Evolutionary conservation across 2,113 vertebrate species (phyloP).

Genomic region (Perccottus glenii): DNA sequence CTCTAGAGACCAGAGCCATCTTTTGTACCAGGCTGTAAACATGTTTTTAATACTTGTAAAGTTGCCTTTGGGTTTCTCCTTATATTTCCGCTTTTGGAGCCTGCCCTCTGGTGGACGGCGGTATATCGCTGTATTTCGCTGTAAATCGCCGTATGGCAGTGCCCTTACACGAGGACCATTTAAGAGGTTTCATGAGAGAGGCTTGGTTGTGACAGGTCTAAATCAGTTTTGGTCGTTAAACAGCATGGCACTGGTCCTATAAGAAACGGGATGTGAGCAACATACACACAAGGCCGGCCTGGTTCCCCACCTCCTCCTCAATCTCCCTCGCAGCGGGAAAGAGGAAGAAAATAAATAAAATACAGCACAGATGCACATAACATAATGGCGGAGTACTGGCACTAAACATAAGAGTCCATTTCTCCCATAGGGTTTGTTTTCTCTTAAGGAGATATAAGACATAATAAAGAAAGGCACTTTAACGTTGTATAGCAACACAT

Average conservation of each 20-base stretch:
- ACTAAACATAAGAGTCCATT: slow-evolving; percentile 25
- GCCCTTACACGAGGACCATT: no score
- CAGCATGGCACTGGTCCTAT: background rate
- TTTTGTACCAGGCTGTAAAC: no score
- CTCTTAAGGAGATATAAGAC: slow-evolving; percentile 6
- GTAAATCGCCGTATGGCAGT: no score
- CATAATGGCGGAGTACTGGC: slow-evolving; percentile 7
- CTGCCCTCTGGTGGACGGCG: no score
- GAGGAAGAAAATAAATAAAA: slow-evolving; percentile 5
- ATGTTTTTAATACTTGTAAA: no score
- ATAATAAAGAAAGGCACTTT: background rate
- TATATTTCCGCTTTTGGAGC: no score
- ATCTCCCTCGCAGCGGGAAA: slow-evolving; percentile 48
- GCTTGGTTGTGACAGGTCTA: slow-evolving; percentile 10
- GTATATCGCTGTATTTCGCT: no score
- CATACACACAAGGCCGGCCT: slow-evolving; percentile 4
- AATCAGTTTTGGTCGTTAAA: slow-evolving; percentile 24
- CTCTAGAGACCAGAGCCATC: no score
- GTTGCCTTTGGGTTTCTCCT: no score
- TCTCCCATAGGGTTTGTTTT: slow-evolving; percentile 20
- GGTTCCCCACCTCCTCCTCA: slow-evolving; percentile 32
- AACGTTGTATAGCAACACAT: background rate
- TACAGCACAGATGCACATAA: slow-evolving; percentile 23
- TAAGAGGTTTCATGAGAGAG: no score
- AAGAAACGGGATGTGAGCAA: slow-evolving; percentile 23